Percentiles rank a stretch among this genome's conserved stretches.
Evolutionary conservation across 92 coral and sea anemone species (phyloP).

Genomic region (Phenganax stokvisi): DNA sequence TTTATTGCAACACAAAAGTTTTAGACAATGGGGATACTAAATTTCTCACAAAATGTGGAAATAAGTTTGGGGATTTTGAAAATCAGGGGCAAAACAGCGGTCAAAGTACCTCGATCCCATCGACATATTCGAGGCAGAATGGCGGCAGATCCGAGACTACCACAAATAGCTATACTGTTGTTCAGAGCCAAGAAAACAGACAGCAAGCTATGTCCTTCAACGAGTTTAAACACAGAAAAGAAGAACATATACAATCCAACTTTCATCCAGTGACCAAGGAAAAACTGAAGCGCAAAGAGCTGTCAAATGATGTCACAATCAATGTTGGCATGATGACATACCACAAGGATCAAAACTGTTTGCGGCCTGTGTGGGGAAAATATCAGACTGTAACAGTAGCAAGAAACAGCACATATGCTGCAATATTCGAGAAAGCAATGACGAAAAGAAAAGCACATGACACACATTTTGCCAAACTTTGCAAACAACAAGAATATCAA

Average conservation of each 20-base stretch:
- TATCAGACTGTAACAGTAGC: conserved; percentile 22
- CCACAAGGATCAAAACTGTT: conserved; percentile 25
- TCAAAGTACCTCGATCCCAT: no score
- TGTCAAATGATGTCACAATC: conserved; percentile 13
- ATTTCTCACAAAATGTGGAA: no score
- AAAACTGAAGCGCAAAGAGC: conserved; percentile 32
- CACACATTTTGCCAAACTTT: conserved; percentile 31
- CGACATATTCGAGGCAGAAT: no score
- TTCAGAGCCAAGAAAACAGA: not conserved
- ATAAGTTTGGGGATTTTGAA: no score
- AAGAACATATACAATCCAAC: conserved; percentile 28
- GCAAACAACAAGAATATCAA: conserved; percentile 29
- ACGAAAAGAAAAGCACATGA: conserved; percentile 41
- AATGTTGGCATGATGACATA: conserved; percentile 36
- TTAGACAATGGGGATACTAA: no score
- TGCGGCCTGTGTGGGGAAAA: conserved; percentile 36
- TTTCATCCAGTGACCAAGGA: conserved; percentile 25
- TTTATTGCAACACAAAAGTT: no score
- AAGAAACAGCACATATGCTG: conserved; percentile 42
- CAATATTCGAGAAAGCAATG: conserved; percentile 38
- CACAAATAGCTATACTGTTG: not conserved
- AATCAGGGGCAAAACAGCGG: no score
- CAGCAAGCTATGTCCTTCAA: conserved; percentile 4
- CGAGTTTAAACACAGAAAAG: conserved; percentile 23
- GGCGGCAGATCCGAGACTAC: no score